Evolutionary conservation across 2,113 vertebrate genomes (phyloP).

Genomic region (Perca fluviatilis): DNA sequence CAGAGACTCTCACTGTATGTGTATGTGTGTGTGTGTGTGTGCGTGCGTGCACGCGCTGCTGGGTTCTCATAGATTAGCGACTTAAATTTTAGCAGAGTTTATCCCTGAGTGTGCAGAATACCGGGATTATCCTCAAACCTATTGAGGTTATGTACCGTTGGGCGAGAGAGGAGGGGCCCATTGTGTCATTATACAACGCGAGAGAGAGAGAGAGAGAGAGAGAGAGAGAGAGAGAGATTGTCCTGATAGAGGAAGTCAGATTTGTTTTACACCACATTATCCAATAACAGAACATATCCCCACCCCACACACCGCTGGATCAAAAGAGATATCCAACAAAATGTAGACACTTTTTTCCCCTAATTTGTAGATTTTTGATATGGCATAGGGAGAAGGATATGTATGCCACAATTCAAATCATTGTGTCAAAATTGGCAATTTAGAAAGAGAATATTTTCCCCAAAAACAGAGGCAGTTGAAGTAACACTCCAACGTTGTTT

Average conservation of each 20-base stretch:
- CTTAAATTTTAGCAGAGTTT: conserved; percentile 86
- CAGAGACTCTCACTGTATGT: background rate
- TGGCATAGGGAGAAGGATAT: background rate
- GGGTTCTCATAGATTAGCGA: conserved; percentile 80
- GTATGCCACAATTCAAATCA: background rate
- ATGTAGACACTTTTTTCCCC: background rate
- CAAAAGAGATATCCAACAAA: background rate
- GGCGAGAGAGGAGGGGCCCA: conserved; percentile 52
- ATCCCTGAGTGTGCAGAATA: conserved; percentile 84
- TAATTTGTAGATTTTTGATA: background rate
- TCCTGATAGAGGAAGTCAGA: background rate
- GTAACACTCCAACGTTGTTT: background rate
- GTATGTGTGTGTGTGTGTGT: background rate
- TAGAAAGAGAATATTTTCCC: background rate
- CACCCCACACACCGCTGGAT: background rate
- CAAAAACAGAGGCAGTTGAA: background rate
- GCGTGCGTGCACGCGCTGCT: background rate
- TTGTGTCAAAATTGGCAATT: background rate
- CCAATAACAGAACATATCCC: background rate
- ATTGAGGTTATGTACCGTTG: conserved; percentile 66
- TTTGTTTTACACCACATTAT: conserved; percentile 21
- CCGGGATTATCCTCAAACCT: conserved; percentile 79
- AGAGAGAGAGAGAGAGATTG: background rate
- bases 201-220: background rate
- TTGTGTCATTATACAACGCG: conserved; percentile 42